phyloP scores from a whole-genome alignment of 2,797 vertebrate species.

The Melanotaenia parkinsoni region DNA sequence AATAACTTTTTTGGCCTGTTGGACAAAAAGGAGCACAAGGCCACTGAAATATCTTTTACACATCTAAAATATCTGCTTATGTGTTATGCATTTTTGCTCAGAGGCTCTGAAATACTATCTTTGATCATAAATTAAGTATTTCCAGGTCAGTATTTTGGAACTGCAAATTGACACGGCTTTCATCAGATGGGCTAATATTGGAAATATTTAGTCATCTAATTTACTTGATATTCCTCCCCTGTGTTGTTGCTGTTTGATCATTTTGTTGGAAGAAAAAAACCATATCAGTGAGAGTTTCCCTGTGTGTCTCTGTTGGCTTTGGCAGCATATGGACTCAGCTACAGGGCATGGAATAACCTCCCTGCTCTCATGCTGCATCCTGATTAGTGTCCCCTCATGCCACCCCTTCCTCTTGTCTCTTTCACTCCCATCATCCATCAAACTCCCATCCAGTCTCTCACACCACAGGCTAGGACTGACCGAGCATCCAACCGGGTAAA shows the following conservation, averaged over 20 bases:
- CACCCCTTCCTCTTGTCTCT: constrained; percentile 58
- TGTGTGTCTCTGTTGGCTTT: constrained; percentile 12
- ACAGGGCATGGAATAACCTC: constrained; percentile 45
- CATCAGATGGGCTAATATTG: neutral
- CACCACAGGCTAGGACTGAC: constrained; percentile 59
- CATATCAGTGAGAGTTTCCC: constrained; percentile 7
- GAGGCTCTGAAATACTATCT: neutral
- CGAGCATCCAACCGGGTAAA: constrained; percentile 44
- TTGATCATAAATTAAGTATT: constrained; percentile 5
- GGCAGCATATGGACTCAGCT: constrained; percentile 51
- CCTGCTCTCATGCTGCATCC: constrained; percentile 38
- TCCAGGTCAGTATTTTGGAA: constrained; percentile 3
- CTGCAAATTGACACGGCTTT: neutral
- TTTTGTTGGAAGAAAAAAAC: neutral
- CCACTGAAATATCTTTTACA: neutral
- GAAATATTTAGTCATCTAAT: neutral
- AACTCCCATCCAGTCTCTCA: constrained; percentile 32
- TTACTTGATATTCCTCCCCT: neutral
- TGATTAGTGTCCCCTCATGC: constrained; percentile 28
- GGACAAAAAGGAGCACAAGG: constrained; percentile 3
- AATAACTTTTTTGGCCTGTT: neutral
- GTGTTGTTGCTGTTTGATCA: neutral
- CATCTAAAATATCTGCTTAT: constrained; percentile 8
- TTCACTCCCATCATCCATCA: constrained; percentile 63
- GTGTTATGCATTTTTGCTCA: constrained; percentile 14